Percentiles rank a stretch among this genome's conserved stretches.
These are phyloP conservation scores for Eupithecia insigniata DNA, from an alignment of 2,888 invertebrate species.

Conservation along the genomic window DNA sequence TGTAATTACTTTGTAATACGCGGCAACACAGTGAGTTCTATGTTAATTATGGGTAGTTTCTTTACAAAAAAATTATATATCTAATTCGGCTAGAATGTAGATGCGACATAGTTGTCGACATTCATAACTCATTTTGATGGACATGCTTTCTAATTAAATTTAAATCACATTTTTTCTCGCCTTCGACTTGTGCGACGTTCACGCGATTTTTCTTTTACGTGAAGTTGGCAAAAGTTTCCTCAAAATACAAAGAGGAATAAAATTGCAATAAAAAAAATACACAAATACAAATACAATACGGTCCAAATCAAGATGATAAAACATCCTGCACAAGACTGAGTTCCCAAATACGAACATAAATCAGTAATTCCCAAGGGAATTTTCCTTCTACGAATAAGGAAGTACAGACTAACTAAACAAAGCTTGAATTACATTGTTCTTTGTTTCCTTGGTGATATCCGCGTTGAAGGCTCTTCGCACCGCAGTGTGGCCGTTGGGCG, in stretches of 20 bases:
- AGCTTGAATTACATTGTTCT: slow-evolving; percentile 72
- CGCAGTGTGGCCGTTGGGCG: slow-evolving; percentile 70
- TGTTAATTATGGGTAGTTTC: too few species aligned
- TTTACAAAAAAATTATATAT: too few species aligned
- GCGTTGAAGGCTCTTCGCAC: slow-evolving; percentile 77
- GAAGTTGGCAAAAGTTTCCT: too few species aligned
- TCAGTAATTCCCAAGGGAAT: neutral
- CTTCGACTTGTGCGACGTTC: too few species aligned
- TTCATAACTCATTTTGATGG: neutral
- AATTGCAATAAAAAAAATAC: too few species aligned
- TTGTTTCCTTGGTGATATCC: slow-evolving; percentile 75
- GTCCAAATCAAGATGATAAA: neutral
- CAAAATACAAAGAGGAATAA: too few species aligned
- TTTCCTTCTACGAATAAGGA: neutral
- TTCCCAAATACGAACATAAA: neutral
- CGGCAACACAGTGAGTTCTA: too few species aligned
- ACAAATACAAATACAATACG: too few species aligned
- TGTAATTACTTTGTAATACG: too few species aligned
- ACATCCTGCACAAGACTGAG: neutral
- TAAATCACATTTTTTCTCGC: too few species aligned
- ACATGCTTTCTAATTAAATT: neutral
- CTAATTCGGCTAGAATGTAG: too few species aligned
- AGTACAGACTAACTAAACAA: neutral
- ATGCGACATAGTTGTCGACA: neutral
- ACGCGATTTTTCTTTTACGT: too few species aligned